Percentiles rank a stretch among this genome's conserved stretches.
Conservation (phyloP, 2,888 invertebrate genomes). For the Tetropium fuscum region DNA sequence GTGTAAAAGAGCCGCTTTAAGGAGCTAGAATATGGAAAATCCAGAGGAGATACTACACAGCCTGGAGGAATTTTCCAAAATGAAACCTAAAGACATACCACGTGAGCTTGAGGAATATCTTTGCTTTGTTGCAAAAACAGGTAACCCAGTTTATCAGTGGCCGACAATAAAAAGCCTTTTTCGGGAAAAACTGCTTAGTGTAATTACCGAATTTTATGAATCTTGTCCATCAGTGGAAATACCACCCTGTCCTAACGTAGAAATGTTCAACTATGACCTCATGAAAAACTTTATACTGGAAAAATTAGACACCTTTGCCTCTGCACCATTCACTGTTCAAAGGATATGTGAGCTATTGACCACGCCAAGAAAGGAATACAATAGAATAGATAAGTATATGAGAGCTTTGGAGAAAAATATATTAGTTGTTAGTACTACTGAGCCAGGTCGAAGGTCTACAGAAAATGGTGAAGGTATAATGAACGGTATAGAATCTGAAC, state of each 20-base stretch:
- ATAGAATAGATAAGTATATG: conserved; percentile 96
- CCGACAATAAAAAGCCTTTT: conserved; percentile 87
- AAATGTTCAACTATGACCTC: conserved; percentile 89
- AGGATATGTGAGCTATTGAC: conserved; percentile 94
- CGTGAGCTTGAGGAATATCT: conserved; percentile 91
- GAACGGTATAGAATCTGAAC: conserved; percentile 73
- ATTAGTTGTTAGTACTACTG: conserved; percentile 83
- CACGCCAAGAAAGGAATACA: conserved; percentile 93
- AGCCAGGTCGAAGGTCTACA: conserved; percentile 75
- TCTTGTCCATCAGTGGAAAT: conserved; percentile 81
- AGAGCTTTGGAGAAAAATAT: conserved; percentile 96
- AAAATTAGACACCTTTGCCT: conserved; percentile 84
- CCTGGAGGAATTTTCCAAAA: conserved; percentile 85
- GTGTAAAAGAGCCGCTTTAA: conserved; percentile 13
- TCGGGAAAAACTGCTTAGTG: conserved; percentile 86
- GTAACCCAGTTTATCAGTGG: conserved; percentile 96
- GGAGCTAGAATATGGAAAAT: conserved; percentile 76
- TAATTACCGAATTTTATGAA: conserved; percentile 90
- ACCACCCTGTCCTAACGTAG: conserved; percentile 90
- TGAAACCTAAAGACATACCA: conserved; percentile 83
- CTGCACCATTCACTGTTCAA: conserved; percentile 97
- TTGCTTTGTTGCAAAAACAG: conserved; percentile 91
- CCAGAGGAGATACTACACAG: conserved; percentile 87
- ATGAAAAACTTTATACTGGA: conserved; percentile 88
- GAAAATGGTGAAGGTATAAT: conserved; percentile 77